Evolutionary conservation across 2,888 invertebrate genomes (phyloP), one percentile per base, ranked within the genome.

Genomic region (Oxycera nigricornis): DNA sequence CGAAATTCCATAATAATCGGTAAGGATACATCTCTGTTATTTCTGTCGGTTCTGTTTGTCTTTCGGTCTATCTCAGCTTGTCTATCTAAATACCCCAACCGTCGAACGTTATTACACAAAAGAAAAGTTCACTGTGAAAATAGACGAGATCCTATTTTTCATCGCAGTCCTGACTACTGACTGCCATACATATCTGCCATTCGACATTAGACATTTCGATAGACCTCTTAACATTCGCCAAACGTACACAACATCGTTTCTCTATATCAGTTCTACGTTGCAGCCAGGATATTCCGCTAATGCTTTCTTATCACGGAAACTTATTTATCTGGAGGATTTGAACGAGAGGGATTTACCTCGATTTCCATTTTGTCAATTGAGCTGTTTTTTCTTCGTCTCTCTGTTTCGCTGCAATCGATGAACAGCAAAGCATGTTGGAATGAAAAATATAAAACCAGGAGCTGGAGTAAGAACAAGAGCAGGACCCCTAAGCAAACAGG

Each of bases 361-460:
- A 72, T 57, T 72, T 72, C 72, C 72, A 72, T 72, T 72, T 72
- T 72, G 72, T 72, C 72, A 72, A 72, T 72, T 72, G 72, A 72
- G 72, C 55, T 46, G 28, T 72, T 39, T 57, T 24, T 72, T 26
- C 24, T 26, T 50, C 17, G 6, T 11, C 35, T 35, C 3, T 46
- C 46, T 46, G 3, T 46, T 46, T 7, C 14, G 17, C 46, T 3
- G 4, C 14, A 7, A 11, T 46, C 3, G 11, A 14, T 46, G 46
- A 14, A 3, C 46, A n/a, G 46, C 17, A 46, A 46, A 46, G 46
- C n/a, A 46, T 17, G 46, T 46, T 2, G 3, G 14, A n/a, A n/a
- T n/a, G n/a, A n/a, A n/a, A n/a, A n/a, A n/a, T n/a, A n/a, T n/a
- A n/a, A n/a, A n/a, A 46, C 6, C 6, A 11, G n/a, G 46, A 46